Conservation (phyloP, 1,140 invertebrate species). For the Cataglyphis hispanica region DNA sequence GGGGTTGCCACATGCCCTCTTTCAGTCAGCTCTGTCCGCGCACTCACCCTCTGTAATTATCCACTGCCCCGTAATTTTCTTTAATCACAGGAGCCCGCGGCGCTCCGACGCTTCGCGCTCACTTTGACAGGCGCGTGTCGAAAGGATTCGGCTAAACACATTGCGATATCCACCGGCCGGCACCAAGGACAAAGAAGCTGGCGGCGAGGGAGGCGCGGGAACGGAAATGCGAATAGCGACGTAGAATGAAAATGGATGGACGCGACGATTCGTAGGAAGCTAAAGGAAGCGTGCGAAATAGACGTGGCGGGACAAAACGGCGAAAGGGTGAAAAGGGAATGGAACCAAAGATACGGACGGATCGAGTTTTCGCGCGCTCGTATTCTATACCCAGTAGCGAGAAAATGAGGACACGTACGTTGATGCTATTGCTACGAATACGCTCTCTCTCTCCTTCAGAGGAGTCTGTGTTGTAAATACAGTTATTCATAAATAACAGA, state of each 20-base stretch:
- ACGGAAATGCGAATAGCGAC: neutral
- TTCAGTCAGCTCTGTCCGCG: conserved; percentile 28
- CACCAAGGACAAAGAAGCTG: conserved; percentile 56
- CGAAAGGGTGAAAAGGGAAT: conserved; percentile 36
- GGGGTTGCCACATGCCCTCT: conserved; percentile 8
- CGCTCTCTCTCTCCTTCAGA: neutral
- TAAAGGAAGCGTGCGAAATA: neutral
- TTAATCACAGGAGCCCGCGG: conserved; percentile 82
- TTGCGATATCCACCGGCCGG: conserved; percentile 8
- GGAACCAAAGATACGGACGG: conserved; percentile 9
- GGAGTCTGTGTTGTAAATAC: neutral
- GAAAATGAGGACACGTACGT: conserved; percentile 13
- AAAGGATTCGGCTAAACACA: conserved; percentile 76
- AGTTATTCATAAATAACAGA: neutral
- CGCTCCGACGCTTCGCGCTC: conserved; percentile 52
- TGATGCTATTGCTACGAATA: conserved; percentile 9
- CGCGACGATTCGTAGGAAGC: conserved; percentile 26
- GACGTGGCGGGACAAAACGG: conserved; percentile 1
- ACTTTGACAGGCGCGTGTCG: conserved; percentile 75
- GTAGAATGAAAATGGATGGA: neutral
- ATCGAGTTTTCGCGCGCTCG: conserved; percentile 35
- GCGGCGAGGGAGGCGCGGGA: neutral
- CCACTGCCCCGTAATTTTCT: conserved; percentile 82
- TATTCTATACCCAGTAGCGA: neutral
- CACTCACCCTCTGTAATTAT: conserved; percentile 80